A percentile compares a stretch with the other conserved stretches of the same genome.
Conservation (phyloP, 2,113 vertebrate genomes). For the Lucifuga dentata region DNA sequence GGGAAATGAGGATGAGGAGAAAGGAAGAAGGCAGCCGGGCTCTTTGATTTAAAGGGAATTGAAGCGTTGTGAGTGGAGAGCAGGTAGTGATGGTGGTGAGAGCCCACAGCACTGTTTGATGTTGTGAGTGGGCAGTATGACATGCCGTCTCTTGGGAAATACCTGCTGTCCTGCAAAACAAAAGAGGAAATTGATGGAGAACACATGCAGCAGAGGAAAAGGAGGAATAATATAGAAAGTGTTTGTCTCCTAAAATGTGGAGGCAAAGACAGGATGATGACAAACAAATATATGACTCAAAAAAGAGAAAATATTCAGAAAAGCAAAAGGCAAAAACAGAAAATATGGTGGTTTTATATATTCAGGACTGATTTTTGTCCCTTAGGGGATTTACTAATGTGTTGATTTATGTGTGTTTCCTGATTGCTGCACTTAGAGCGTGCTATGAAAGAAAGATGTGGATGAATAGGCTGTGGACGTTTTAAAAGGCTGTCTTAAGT, state of each 20-base stretch:
- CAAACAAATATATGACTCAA: too few species aligned
- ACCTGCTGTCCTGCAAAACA: constrained; percentile 56
- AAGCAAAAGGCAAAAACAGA: too few species aligned
- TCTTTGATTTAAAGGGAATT: constrained; percentile 65
- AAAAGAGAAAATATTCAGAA: too few species aligned
- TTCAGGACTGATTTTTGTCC: neutral
- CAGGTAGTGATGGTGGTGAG: constrained; percentile 49
- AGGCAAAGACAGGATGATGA: too few species aligned
- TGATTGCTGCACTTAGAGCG: constrained; percentile 56
- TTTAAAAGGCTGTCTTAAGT: constrained; percentile 70
- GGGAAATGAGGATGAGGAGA: constrained; percentile 34
- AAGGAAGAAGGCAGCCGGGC: constrained; percentile 23
- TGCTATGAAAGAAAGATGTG: constrained; percentile 54
- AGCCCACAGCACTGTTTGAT: constrained; percentile 63
- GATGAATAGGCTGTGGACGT: constrained; percentile 58
- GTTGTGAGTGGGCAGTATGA: constrained; percentile 69
- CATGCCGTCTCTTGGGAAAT: constrained; percentile 67
- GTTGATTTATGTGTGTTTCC: constrained; percentile 49
- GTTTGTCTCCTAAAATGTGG: too few species aligned
- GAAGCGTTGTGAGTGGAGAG: constrained; percentile 53
- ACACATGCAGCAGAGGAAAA: constrained; percentile 10
- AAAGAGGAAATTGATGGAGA: constrained; percentile 55
- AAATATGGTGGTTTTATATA: too few species aligned
- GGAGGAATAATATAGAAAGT: constrained; percentile 12
- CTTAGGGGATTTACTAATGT: constrained; percentile 29